Conservation (phyloP, 2,888 invertebrate species). For the Sipha maydis region DNA sequence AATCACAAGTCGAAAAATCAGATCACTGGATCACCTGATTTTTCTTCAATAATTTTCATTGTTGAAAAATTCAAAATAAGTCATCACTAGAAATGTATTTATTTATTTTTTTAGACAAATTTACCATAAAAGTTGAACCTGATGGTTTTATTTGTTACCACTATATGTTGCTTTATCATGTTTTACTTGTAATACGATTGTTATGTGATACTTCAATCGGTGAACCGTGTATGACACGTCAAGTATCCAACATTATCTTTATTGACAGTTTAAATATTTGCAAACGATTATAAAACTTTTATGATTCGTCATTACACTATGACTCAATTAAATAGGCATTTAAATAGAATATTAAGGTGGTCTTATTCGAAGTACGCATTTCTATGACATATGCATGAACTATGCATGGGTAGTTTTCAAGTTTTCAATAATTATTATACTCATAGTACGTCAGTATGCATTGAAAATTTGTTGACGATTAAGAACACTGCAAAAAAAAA, state of each 20-base stretch:
- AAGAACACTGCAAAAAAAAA: too few relatives aligned
- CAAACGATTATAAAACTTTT: slow-evolving; percentile 40
- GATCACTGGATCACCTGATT: slow-evolving; percentile 41
- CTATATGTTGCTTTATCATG: background rate
- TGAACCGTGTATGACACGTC: slow-evolving; percentile 6
- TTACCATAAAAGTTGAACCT: background rate
- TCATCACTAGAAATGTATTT: background rate
- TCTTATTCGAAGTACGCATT: background rate
- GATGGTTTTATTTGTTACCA: background rate
- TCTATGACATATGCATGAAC: background rate
- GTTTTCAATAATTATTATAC: background rate
- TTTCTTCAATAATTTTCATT: background rate
- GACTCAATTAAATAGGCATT: slow-evolving; percentile 10
- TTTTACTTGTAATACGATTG: background rate
- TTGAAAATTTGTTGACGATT: too few relatives aligned
- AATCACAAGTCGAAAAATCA: slow-evolving; percentile 28
- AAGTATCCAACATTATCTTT: slow-evolving; percentile 11
- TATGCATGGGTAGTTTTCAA: background rate
- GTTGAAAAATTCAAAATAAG: background rate
- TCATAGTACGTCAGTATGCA: background rate
- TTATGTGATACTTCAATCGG: background rate
- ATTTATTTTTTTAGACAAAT: background rate
- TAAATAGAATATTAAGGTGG: background rate
- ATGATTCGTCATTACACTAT: slow-evolving; percentile 24
- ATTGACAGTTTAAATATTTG: slow-evolving; percentile 42